Conservation (phyloP, 2,797 vertebrate genomes). For the Muraenolepis orangiensis region DNA sequence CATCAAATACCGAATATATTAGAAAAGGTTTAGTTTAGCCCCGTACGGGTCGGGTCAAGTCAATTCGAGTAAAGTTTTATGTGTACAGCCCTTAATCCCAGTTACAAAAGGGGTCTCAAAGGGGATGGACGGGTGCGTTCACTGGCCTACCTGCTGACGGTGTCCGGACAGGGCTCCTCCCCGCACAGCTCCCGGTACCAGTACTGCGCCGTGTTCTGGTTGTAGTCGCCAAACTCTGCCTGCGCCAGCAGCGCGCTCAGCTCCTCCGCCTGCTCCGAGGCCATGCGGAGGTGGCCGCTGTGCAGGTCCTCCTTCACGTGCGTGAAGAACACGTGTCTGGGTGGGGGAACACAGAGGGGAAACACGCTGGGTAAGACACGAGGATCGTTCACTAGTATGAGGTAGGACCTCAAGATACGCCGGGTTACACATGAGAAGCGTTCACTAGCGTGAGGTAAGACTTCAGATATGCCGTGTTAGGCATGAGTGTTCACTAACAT, state of each 20-base stretch:
- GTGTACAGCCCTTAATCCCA: too few species aligned
- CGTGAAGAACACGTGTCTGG: conserved; percentile 91
- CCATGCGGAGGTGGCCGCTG: conserved; percentile 88
- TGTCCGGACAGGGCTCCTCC: conserved; percentile 79
- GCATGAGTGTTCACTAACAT: too few species aligned
- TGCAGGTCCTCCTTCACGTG: conserved; percentile 96
- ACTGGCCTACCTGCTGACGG: conserved; percentile 86
- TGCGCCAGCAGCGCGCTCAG: conserved; percentile 91
- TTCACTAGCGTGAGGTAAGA: too few species aligned
- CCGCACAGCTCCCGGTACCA: conserved; percentile 86
- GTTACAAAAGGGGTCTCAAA: too few species aligned
- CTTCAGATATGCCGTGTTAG: too few species aligned
- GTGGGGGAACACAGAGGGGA: not conserved
- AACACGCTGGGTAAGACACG: not conserved
- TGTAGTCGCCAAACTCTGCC: conserved; percentile 95
- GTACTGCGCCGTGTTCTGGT: conserved; percentile 97
- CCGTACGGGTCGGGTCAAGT: too few species aligned
- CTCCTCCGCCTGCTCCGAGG: conserved; percentile 86
- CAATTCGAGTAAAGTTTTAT: too few species aligned
- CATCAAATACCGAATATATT: too few species aligned
- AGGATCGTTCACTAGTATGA: not conserved
- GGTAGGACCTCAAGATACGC: too few species aligned
- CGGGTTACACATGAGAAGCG: too few species aligned
- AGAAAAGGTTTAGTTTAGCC: too few species aligned
- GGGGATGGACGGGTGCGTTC: too few species aligned